Conservation (phyloP, 2,797 vertebrate genomes). For the Percopsis omiscomaycus region DNA sequence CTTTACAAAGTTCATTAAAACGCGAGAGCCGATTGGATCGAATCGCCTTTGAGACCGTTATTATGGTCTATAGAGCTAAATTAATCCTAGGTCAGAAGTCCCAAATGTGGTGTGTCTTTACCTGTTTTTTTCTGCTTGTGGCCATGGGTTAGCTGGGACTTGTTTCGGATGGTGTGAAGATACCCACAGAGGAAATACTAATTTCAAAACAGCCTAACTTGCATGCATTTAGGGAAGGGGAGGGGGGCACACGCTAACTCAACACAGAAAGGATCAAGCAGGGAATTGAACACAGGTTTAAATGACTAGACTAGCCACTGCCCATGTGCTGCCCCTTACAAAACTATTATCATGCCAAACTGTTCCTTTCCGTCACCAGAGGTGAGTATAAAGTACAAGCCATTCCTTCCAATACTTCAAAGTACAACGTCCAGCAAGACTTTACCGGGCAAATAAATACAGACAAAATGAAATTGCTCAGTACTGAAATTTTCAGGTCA, state of each 20-base stretch:
- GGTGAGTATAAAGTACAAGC: constrained; percentile 15
- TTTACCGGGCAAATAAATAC: constrained; percentile 11
- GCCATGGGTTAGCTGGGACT: too few species aligned
- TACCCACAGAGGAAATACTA: too few species aligned
- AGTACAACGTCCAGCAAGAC: constrained; percentile 20
- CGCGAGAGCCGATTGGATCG: neutral
- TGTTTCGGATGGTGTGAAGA: too few species aligned
- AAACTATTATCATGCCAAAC: constrained; percentile 15
- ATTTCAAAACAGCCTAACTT: too few species aligned
- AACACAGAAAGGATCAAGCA: too few species aligned
- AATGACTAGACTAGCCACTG: too few species aligned
- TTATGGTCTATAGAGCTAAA: constrained; percentile 3
- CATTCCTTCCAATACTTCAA: neutral
- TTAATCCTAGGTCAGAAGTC: neutral
- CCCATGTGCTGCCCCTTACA: neutral
- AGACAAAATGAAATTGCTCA: constrained; percentile 3
- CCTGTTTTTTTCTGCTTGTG: too few species aligned
- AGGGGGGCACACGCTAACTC: too few species aligned
- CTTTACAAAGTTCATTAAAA: neutral
- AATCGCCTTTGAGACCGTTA: constrained; percentile 6
- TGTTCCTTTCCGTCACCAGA: constrained; percentile 1
- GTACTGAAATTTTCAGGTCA: constrained; percentile 15
- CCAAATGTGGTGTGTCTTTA: neutral
- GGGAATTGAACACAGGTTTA: too few species aligned
- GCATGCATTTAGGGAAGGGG: too few species aligned